A percentile compares a stretch with the other conserved stretches of the same genome.
These are phyloP conservation scores for Brenthis ino DNA, from an alignment of 2,888 invertebrate genomes.

Conservation along the genomic window DNA sequence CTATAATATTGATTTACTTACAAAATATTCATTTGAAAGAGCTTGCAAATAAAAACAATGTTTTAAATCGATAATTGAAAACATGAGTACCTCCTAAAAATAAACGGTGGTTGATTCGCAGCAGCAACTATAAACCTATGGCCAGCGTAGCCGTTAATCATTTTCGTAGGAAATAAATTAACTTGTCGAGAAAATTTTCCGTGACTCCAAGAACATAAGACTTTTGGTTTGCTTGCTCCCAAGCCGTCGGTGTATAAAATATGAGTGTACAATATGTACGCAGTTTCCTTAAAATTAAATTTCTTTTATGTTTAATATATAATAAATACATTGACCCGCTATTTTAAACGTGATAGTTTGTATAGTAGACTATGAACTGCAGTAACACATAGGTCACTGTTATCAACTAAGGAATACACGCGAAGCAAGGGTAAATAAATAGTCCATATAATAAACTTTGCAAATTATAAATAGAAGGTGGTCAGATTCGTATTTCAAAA, in stretches of 20 bases:
- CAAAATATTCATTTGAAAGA: constrained; percentile 25
- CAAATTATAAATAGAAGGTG: too few species aligned
- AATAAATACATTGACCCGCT: too few species aligned
- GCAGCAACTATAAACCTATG: constrained; percentile 87
- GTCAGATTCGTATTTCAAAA: too few species aligned
- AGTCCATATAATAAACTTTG: too few species aligned
- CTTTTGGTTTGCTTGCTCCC: constrained; percentile 85
- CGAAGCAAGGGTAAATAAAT: too few species aligned
- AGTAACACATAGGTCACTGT: too few species aligned
- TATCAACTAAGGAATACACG: too few species aligned
- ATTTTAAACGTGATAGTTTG: too few species aligned
- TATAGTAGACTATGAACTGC: too few species aligned
- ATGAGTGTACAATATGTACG: constrained; percentile 89
- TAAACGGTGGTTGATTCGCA: constrained; percentile 88
- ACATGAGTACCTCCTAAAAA: constrained; percentile 82
- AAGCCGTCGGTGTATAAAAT: constrained; percentile 87
- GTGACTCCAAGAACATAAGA: constrained; percentile 87
- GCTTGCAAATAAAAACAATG: too few species aligned
- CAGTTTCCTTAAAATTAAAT: constrained; percentile 78
- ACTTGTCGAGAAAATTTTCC: constrained; percentile 84
- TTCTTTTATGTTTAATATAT: too few species aligned
- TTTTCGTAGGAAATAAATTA: constrained; percentile 87
- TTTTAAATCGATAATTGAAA: background rate
- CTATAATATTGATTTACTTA: constrained; percentile 38
- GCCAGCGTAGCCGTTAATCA: constrained; percentile 86